Percentiles rank a stretch among this genome's conserved stretches.
These are phyloP conservation scores for Argyresthia goedartella DNA, from an alignment of 2,888 invertebrate genomes.

Conservation along the genomic window DNA sequence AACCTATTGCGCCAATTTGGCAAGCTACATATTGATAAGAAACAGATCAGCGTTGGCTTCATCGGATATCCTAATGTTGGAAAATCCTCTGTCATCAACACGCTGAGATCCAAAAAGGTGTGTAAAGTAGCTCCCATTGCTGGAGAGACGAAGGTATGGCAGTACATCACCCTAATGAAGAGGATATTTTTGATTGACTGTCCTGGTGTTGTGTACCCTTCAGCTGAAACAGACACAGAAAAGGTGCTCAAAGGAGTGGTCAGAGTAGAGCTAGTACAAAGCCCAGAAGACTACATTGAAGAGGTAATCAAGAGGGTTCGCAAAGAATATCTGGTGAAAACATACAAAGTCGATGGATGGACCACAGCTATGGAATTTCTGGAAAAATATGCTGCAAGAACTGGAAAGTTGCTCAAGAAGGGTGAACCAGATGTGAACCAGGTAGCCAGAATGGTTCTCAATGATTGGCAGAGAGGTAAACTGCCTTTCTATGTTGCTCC, in stretches of 20 bases:
- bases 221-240: constrained; percentile 94
- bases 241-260: constrained; percentile 98
- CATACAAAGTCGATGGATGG: constrained; percentile 91
- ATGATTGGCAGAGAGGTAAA: constrained; percentile 99
- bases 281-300: constrained; percentile 95
- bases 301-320: constrained; percentile 89
- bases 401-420: constrained; percentile 93
- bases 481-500: constrained; percentile 95
- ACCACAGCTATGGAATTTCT: constrained; percentile 87
- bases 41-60: constrained; percentile 98
- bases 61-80: constrained; percentile 99
- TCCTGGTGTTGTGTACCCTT: constrained; percentile 98
- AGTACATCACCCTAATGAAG: constrained; percentile 98
- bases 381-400: constrained; percentile 87
- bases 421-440: constrained; percentile 96
- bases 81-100: constrained; percentile 98
- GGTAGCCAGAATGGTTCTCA: constrained; percentile 94
- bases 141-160: constrained; percentile 98
- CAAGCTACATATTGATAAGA: constrained; percentile 95
- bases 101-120: constrained; percentile 95
- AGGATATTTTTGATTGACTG: constrained; percentile 98
- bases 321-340: constrained; percentile 89
- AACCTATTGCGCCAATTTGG: constrained; percentile 95
- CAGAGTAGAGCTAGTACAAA: constrained; percentile 92
- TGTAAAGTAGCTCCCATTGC: constrained; percentile 99